These are phyloP conservation scores for Aricia agestis DNA, from an alignment of 1,140 invertebrate genomes.

Conservation along the genomic window DNA sequence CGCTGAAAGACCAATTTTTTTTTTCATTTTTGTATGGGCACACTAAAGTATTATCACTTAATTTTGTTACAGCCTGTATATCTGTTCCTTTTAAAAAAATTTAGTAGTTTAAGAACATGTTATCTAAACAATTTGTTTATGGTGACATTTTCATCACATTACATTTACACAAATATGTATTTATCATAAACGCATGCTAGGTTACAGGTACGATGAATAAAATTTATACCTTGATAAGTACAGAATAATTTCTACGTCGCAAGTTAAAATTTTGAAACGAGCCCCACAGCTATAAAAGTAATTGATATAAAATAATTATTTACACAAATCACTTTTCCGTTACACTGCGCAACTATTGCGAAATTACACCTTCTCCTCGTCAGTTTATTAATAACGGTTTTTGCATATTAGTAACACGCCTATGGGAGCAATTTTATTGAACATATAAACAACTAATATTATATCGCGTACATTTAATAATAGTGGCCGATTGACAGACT, in stretches of 20 bases:
- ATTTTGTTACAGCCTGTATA: too few relatives aligned
- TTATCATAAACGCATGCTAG: too few relatives aligned
- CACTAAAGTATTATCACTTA: too few relatives aligned
- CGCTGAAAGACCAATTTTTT: too few relatives aligned
- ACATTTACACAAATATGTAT: too few relatives aligned
- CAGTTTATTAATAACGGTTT: constrained; percentile 56
- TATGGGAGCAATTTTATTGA: constrained; percentile 55
- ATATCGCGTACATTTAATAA: constrained; percentile 43
- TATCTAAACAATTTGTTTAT: too few relatives aligned
- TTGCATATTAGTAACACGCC: constrained; percentile 47
- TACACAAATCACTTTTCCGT: constrained; percentile 36
- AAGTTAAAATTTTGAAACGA: constrained; percentile 28
- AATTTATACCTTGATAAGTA: neutral
- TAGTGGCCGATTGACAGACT: constrained; percentile 41
- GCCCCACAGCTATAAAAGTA: neutral
- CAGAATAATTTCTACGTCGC: neutral
- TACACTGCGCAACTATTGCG: constrained; percentile 40
- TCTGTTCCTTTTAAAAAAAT: too few relatives aligned
- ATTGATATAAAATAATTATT: constrained; percentile 31
- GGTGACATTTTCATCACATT: too few relatives aligned
- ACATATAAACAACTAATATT: constrained; percentile 48
- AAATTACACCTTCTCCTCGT: constrained; percentile 54
- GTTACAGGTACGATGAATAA: too few relatives aligned
- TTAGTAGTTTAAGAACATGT: too few relatives aligned
- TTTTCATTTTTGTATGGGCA: too few relatives aligned